Evolutionary conservation across 2,113 vertebrate species (phyloP), one percentile per base, ranked within the genome.

Genomic region (Toxotes chatareus): DNA sequence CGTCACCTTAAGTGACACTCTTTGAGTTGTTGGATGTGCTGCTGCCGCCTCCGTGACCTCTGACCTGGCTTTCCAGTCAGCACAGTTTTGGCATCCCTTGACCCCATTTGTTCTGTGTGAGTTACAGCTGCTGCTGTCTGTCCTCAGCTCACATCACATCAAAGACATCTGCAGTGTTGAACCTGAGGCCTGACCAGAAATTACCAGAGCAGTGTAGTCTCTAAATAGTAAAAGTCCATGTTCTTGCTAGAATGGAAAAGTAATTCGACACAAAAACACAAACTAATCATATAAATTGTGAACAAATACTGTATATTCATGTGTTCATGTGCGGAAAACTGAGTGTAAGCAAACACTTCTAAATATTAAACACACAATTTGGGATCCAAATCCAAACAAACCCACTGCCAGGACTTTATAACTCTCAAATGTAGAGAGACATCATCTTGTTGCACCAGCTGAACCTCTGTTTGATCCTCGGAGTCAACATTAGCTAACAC

Each of bases 61-160:
- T 88, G 92, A 94, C 86, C 89, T 76, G 83, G 83, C 90, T 89
- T 91, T 93, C 80, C 91, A 88, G 83, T 92, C 83, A 53, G 73
- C 46, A 82, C 75, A 72, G 82, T 86, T 93, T 90, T 93, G 90
- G 90, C 91, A 17, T 90, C 91, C 62, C 70, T 76, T 88, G 88
- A 93, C 91, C 85, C 84, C 69, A 46, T 91, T 93, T 93, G 89
- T 93, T 85, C 74, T 81, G 68, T 69, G 86, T 67, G 79, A 85
- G 69, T 87, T 88, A 32, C 88, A 93, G 92, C 91, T 93, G 93
- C 83, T 85, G 90, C 91, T 89, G 90, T 92, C 91, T 49, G 81
- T 93, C 83, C 72, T 67, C 64, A 63, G 63, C 65, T 61, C 64
- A 23, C 27, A 17, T 9, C 49, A 53, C 47, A 53, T 34, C 9